Evolutionary conservation across 2,888 invertebrate species (phyloP).

Genomic region (Spialia ferax): DNA sequence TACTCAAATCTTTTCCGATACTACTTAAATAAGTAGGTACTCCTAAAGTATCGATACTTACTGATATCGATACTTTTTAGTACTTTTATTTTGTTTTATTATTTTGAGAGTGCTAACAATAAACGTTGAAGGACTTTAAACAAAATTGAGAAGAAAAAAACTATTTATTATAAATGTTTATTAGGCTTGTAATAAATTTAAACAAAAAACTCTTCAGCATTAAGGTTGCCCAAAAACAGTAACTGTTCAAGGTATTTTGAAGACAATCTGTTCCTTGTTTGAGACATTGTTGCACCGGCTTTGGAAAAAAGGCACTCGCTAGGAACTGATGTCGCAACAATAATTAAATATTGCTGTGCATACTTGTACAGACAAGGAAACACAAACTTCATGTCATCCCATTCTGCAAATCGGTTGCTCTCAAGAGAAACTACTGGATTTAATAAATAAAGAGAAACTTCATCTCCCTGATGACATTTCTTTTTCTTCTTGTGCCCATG

Average conservation of each 20-base stretch:
- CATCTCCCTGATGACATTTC: slow-evolving; percentile 50
- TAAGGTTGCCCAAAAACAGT: slow-evolving; percentile 43
- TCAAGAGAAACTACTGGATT: slow-evolving; percentile 49
- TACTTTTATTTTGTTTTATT: background rate
- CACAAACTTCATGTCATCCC: slow-evolving; percentile 52
- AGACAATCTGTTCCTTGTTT: slow-evolving; percentile 55
- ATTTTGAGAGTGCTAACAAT: background rate
- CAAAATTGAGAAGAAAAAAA: slow-evolving; percentile 4
- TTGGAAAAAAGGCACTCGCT: slow-evolving; percentile 53
- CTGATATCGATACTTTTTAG: slow-evolving; percentile 1
- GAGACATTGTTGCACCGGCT: slow-evolving; percentile 49
- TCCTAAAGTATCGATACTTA: background rate
- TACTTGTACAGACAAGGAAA: slow-evolving; percentile 53
- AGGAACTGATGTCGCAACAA: slow-evolving; percentile 56
- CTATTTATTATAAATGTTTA: background rate
- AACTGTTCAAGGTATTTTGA: slow-evolving; percentile 49
- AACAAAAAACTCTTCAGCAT: slow-evolving; percentile 8
- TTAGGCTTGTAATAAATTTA: slow-evolving; percentile 3
- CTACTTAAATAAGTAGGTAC: slow-evolving; percentile 3
- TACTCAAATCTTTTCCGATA: background rate
- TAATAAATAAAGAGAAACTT: slow-evolving; percentile 49
- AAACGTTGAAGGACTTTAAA: slow-evolving; percentile 1
- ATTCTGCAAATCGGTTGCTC: slow-evolving; percentile 53
- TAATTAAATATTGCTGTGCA: slow-evolving; percentile 51
- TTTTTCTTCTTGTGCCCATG: slow-evolving; percentile 41